Evolutionary conservation across 2,797 vertebrate genomes (phyloP), one percentile per base, ranked within the genome.

Genomic region (Sebastes nivosus): DNA sequence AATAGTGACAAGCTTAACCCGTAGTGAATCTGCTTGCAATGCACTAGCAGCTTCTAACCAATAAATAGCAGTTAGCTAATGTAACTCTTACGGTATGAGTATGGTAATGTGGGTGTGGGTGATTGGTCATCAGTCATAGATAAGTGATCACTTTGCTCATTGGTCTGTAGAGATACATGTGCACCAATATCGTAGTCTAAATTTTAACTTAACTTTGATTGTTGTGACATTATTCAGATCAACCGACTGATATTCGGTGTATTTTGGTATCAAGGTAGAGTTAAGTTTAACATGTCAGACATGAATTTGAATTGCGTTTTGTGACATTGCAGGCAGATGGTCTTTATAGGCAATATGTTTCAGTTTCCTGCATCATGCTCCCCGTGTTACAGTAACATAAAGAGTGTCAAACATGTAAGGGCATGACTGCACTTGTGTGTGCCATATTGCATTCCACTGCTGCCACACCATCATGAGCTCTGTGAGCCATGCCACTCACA

Each of bases 401-500:
- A 63, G 5, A 27, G 24, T 66, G 59, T 75, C 29, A 59, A 14
- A 64, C 67, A 76, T 69, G 42, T 63, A 32, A 70, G 10, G 8
- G 5, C 52, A 11, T 58, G 29, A 5, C 38, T 89, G 38, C 38
- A 76, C 80, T 76, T 79, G 38, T 77, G 68, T 74, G 63, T 72
- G 58, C 30, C 25, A 14, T n/a, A 60, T 89, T 61, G 77, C 81
- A 69, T 87, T 61, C 46, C 59, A 70, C 67, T 55, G 10, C 64
- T 38, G 70, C 60, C 32, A 80, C 60, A 69, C 81, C 84, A 82
- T 85, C 70, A 71, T 81, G 80, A 82, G 38, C 75, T 75, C 83
- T 84, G 88, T 79, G 72, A 84, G 81, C 68, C 81, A 81, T 79
- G 86, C 87, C 84, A 83, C 80, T 94, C 86, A 88, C 42, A 25